Base-by-base conservation (phyloP, 23 tunicate genomes). In the Aplidium turbinatum region DNA sequence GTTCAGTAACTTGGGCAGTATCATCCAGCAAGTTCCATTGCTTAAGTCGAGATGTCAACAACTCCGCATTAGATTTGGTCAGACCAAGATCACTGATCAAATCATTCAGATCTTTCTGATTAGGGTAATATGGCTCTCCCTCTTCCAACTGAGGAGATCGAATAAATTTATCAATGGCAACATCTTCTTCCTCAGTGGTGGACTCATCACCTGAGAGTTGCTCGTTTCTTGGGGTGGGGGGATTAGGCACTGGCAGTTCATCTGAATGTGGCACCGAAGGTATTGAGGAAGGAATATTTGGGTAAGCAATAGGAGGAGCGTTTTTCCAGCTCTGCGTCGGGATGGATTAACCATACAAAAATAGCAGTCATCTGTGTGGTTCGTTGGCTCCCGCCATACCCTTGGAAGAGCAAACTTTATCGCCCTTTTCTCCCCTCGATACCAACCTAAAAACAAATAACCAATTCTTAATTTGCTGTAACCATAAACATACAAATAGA, bases 31-130 rank as follows among this genome's bases (percentile, higher is more conserved):
- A 61, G 22, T 61, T 61, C 68, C 68, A 61, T 23, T 61, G 68
- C 68, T 61, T 61, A 61, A 61, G 68, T 61, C 68, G 36, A 11
- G 35, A 61, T 23, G 35, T 25, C 22, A 61, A 61, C 68, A 61
- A 61, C 68, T 61, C 68, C 30, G 68, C 68, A 61, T 29, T 29
- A 61, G 68, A 61, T 61, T 61, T 61, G 68, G 68, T 61, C 68
- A 61, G 22, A 61, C 36, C 68, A 23, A 61, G 68, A 61, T 61
- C 68, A 26, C 68, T 61, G 68, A 29, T 61, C 62, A 55, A 13
- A 13, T 55, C 23, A 16, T 55, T 55, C 22, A 55, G 23, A 55
- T n/a, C n/a, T n/a, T n/a, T n/a, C n/a, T n/a, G n/a, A n/a, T n/a
- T n/a, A n/a, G n/a, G n/a, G n/a, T n/a, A n/a, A n/a, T n/a, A n/a